phyloP scores from a whole-genome alignment of 2,797 vertebrate species.

The Pteronotus mesoamericanus region DNA sequence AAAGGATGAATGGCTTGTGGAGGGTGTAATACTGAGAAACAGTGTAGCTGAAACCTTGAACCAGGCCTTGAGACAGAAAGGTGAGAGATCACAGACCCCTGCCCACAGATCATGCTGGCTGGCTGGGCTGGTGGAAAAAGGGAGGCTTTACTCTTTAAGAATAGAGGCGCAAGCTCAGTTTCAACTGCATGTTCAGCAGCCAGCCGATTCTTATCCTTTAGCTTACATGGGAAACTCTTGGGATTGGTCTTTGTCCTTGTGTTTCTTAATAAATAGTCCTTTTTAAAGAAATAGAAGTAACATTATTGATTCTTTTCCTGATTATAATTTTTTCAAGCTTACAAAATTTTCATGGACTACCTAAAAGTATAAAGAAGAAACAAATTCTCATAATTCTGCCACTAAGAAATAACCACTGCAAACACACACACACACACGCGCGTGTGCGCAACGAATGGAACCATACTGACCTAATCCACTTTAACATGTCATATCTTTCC shows the following conservation, averaged over 20 bases:
- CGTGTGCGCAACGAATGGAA: background rate
- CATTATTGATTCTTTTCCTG: conserved; percentile 7
- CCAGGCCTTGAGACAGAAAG: background rate
- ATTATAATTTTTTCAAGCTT: conserved; percentile 8
- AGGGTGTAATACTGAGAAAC: background rate
- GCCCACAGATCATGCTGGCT: background rate
- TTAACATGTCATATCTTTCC: background rate
- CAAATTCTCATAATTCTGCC: background rate
- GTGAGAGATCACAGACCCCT: background rate
- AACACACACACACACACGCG: background rate
- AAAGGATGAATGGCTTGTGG: background rate
- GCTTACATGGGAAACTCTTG: background rate
- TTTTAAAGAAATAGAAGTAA: background rate
- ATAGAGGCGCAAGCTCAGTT: background rate
- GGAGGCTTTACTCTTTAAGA: background rate
- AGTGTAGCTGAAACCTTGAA: background rate
- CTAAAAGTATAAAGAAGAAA: background rate
- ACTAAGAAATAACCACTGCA: background rate
- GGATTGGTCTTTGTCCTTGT: background rate
- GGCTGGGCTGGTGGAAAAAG: background rate
- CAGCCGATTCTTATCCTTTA: background rate
- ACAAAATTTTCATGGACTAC: background rate
- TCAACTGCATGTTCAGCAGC: background rate
- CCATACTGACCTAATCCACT: background rate
- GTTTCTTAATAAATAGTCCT: background rate